Percentiles rank a stretch among this genome's conserved stretches.
These are phyloP conservation scores for Spondyliosoma cantharus DNA, from an alignment of 2,797 vertebrate species.

Conservation along the genomic window DNA sequence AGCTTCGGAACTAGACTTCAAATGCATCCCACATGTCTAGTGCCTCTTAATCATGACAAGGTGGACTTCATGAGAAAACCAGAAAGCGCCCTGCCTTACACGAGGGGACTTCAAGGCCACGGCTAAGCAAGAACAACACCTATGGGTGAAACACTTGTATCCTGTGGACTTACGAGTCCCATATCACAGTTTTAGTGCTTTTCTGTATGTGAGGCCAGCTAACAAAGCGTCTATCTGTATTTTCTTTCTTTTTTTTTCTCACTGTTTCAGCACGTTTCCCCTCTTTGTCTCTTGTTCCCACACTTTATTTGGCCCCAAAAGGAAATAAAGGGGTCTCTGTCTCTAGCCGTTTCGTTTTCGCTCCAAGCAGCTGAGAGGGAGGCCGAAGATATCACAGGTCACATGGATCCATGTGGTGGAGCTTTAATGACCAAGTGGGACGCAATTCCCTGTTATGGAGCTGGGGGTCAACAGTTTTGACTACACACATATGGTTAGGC, in stretches of 20 bases:
- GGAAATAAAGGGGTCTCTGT: conserved; percentile 58
- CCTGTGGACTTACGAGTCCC: conserved; percentile 38
- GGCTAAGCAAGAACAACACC: conserved; percentile 63
- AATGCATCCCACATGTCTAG: conserved; percentile 64
- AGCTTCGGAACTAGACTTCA: conserved; percentile 48
- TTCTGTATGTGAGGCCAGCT: conserved; percentile 25
- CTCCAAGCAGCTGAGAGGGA: conserved; percentile 66
- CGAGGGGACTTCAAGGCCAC: conserved; percentile 43
- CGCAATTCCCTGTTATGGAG: conserved; percentile 71
- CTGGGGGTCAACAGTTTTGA: conserved; percentile 50
- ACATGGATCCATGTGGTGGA: conserved; percentile 60
- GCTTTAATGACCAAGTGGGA: conserved; percentile 62
- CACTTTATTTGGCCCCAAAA: conserved; percentile 61
- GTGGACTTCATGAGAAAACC: conserved; percentile 65
- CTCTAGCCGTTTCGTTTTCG: conserved; percentile 25
- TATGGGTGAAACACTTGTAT: conserved; percentile 47
- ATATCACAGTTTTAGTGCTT: conserved; percentile 9
- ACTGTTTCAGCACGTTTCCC: conserved; percentile 15
- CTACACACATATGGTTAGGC: conserved; percentile 24
- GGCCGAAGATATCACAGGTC: conserved; percentile 51
- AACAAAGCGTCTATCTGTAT: conserved; percentile 46
- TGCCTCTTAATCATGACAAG: conserved; percentile 68
- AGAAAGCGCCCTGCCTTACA: conserved; percentile 32
- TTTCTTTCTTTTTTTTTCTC: conserved; percentile 31
- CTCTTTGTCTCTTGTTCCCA: conserved; percentile 67